These are phyloP conservation scores for Anguilla marmorata DNA, from an alignment of 2,797 vertebrate species.

Conservation along the genomic window DNA sequence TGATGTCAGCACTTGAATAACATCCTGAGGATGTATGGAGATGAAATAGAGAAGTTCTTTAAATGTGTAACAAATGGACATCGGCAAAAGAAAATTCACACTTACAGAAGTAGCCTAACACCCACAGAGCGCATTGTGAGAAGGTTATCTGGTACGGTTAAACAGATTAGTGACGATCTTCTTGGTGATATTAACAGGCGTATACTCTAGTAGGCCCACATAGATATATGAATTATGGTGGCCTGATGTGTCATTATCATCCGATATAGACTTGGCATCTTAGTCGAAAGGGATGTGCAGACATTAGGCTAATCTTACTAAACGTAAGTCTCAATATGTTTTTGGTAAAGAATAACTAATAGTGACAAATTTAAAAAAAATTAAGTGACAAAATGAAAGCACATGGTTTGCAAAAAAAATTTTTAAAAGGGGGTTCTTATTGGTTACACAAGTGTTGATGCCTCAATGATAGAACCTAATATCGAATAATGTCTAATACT, in stretches of 20 bases:
- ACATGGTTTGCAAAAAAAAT: not conserved
- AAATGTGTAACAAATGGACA: conserved; percentile 56
- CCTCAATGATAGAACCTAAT: conserved; percentile 4
- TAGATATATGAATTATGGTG: not conserved
- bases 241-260: not conserved
- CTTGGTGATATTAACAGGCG: not conserved
- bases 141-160: not conserved
- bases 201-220: not conserved
- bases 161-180: not conserved
- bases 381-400: not conserved
- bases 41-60: conserved; percentile 49
- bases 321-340: not conserved
- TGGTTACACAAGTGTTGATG: not conserved
- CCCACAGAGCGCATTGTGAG: conserved; percentile 17
- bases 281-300: not conserved
- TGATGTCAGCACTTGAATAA: conserved; percentile 63
- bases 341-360: not conserved
- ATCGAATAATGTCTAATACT: conserved; percentile 27
- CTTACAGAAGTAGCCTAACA: conserved; percentile 46
- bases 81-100: conserved; percentile 56
- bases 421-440: not conserved
- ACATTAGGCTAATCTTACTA: not conserved
- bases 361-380: not conserved
- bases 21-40: conserved; percentile 56
- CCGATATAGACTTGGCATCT: not conserved